Evolutionary conservation across 2,113 vertebrate genomes (phyloP).

Genomic region (Canis aureus): DNA sequence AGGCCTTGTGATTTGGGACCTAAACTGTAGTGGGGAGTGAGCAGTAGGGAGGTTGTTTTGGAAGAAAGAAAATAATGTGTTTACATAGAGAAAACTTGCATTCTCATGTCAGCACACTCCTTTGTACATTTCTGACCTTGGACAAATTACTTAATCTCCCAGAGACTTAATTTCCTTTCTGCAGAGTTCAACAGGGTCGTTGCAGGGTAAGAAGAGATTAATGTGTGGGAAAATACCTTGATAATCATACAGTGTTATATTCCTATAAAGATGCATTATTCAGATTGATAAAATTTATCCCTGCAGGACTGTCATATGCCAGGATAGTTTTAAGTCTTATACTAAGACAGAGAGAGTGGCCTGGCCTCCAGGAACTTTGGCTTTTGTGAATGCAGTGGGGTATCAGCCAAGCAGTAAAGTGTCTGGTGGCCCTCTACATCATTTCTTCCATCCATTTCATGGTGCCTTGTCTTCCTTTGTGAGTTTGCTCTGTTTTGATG

Average conservation of each 20-base stretch:
- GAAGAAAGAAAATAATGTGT: neutral
- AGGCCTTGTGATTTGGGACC: neutral
- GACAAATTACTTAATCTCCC: conserved; percentile 63
- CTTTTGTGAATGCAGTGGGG: too few species aligned
- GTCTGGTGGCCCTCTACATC: neutral
- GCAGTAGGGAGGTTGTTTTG: neutral
- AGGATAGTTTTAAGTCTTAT: neutral
- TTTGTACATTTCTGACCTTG: conserved; percentile 60
- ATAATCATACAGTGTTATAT: conserved; percentile 46
- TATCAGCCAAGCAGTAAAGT: neutral
- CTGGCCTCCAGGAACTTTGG: neutral
- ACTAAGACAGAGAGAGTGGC: neutral
- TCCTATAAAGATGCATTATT: conserved; percentile 57
- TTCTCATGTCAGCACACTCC: conserved; percentile 23
- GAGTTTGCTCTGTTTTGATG: neutral
- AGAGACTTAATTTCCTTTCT: conserved; percentile 73
- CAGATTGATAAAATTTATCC: conserved; percentile 54
- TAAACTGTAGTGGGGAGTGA: neutral
- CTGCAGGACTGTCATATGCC: neutral
- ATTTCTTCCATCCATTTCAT: neutral
- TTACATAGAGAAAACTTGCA: conserved; percentile 26
- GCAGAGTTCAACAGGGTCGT: conserved; percentile 57
- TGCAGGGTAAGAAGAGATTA: conserved; percentile 70
- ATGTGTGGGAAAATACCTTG: conserved; percentile 69
- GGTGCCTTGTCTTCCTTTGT: neutral